Evolutionary conservation across 1,140 invertebrate species (phyloP).

Genomic region (Oedothorax gibbosus): DNA sequence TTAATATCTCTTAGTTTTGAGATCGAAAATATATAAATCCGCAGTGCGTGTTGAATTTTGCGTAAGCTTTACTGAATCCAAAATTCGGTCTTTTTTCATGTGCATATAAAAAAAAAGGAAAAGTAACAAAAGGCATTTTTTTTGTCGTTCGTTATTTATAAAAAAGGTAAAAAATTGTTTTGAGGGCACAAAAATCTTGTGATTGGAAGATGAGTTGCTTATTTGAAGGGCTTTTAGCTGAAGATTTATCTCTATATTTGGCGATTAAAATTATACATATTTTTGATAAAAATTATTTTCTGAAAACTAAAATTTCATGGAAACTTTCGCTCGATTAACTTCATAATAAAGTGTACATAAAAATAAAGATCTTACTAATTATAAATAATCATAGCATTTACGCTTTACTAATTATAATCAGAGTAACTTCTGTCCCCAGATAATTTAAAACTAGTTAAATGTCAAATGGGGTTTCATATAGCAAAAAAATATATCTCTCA

Average conservation of each 20-base stretch:
- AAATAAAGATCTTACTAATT: no score
- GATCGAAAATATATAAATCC: not conserved
- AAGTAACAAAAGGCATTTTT: not conserved
- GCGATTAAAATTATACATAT: not conserved
- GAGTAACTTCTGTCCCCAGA: no score
- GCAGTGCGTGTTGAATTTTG: conserved; percentile 24
- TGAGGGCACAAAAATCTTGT: conserved; percentile 1
- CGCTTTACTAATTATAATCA: no score
- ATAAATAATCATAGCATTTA: no score
- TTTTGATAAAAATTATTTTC: no score
- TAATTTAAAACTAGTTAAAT: no score
- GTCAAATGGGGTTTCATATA: no score
- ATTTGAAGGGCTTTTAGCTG: not conserved
- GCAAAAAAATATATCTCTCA: no score
- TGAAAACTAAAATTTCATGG: no score
- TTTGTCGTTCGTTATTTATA: not conserved
- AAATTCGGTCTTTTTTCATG: not conserved
- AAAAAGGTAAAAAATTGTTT: not conserved
- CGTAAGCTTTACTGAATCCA: conserved; percentile 10
- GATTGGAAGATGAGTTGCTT: conserved; percentile 10
- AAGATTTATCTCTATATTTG: conserved; percentile 2
- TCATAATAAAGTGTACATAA: no score
- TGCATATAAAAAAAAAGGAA: not conserved
- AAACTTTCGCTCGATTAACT: no score
- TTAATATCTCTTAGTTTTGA: not conserved